These are phyloP conservation scores for Ophion slaviceki DNA, from an alignment of 2,888 invertebrate species.

Conservation along the genomic window DNA sequence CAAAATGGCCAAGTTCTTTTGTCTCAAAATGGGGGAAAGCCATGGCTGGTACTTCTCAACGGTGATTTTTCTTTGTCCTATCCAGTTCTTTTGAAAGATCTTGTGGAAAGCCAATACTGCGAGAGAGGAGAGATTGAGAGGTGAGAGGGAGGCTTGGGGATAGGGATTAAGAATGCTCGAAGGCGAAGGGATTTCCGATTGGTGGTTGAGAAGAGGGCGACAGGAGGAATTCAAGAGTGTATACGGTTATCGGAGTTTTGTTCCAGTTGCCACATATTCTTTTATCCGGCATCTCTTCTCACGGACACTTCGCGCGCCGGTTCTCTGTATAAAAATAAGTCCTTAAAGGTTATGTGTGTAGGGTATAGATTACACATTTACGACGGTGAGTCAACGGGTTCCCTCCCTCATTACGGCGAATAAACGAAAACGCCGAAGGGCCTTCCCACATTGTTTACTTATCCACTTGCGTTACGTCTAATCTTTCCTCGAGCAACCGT, in stretches of 20 bases:
- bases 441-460: constrained; percentile 30
- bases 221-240: constrained; percentile 15
- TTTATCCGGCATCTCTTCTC: background rate
- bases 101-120: constrained; percentile 7
- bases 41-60: background rate
- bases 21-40: background rate
- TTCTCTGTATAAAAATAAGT: too few relatives aligned
- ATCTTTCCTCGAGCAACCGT: constrained; percentile 30
- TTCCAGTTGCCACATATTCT: constrained; percentile 40
- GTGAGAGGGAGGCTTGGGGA: background rate
- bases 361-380: background rate
- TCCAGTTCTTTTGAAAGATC: constrained; percentile 19
- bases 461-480: constrained; percentile 43
- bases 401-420: constrained; percentile 40
- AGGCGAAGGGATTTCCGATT: constrained; percentile 6
- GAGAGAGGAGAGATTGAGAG: background rate
- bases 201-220: background rate
- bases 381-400: constrained; percentile 30
- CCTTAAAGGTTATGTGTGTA: background rate
- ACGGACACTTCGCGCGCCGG: background rate
- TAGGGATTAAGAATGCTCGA: background rate
- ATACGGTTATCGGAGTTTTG: constrained; percentile 6
- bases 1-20: background rate
- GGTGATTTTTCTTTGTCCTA: constrained; percentile 12
- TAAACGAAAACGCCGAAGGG: constrained; percentile 11